A percentile compares a stretch with the other conserved stretches of the same genome.
phyloP scores from a whole-genome alignment of 2,888 invertebrate genomes.

The Spisula subtruncata region DNA sequence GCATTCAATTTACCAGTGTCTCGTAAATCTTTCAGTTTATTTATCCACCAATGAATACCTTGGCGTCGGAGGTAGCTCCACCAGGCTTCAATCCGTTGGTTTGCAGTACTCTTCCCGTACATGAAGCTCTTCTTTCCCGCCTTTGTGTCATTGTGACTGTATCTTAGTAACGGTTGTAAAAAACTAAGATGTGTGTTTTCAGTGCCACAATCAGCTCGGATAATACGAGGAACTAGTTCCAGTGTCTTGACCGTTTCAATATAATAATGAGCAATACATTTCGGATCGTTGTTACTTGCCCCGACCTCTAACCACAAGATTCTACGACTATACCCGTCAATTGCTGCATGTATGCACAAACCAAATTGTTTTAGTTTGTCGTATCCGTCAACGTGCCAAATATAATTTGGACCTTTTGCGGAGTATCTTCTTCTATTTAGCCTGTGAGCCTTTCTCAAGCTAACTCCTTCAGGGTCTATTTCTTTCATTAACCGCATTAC shows the following conservation, averaged over 20 bases:
- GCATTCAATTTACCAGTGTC: slow-evolving; percentile 23
- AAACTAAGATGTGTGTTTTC: too few species aligned
- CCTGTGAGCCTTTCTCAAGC: neutral
- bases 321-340: neutral
- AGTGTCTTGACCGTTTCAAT: too few species aligned
- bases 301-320: neutral
- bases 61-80: slow-evolving; percentile 43
- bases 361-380: neutral
- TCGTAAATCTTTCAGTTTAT: slow-evolving; percentile 47
- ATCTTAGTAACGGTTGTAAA: slow-evolving; percentile 44
- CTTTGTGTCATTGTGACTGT: neutral
- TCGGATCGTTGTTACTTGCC: neutral
- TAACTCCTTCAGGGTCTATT: neutral
- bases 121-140: slow-evolving; percentile 40
- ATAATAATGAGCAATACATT: neutral
- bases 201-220: too few species aligned
- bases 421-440: too few species aligned
- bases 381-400: neutral
- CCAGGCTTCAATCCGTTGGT: slow-evolving; percentile 53
- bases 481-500: slow-evolving; percentile 13
- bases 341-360: neutral
- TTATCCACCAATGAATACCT: slow-evolving; percentile 50
- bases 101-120: slow-evolving; percentile 42
- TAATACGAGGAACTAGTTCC: too few species aligned
- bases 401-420: neutral